Base-by-base conservation (phyloP, 53 echinoderm and acorn worm species). In the Mesocentrotus franciscanus region DNA sequence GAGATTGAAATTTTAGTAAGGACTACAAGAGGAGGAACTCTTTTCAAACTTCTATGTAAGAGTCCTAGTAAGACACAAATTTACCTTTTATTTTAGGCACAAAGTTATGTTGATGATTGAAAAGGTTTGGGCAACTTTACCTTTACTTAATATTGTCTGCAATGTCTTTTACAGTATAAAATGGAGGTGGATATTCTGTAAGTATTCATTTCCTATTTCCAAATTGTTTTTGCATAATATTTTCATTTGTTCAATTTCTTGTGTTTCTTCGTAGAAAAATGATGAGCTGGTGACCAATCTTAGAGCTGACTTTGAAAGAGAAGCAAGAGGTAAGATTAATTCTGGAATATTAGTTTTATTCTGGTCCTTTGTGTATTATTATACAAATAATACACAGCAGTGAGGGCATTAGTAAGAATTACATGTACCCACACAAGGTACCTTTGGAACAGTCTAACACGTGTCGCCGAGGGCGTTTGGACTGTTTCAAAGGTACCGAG, bases 221-320 rank as follows among this genome's bases (percentile, higher is more conserved):
- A 26, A 4, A 34, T 32, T 78, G 6, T 9, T 78, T 33, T 32
- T 4, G 14, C 14, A 16, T 35, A 78, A 15, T 78, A 78, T 33
- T 33, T 16, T 64, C 64, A 42, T 8, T 42, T 81, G 29, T 36
- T 81, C 20, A 39, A 81, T 81, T 0, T 42, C 18, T 64, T 42
- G 81, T 92, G 10, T 92, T 62, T 87, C 70, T 22, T 55, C 71
- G 13, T 91, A 98, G 98, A 99, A 98, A 97, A 97, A 97, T 95
- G 99, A 99, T 96, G 99, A 99, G 87, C 90, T 96, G 26, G 97
- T 98, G 22, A 97, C 99, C 35, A 96, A 97, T 61, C 92, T 99
- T 56, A 96, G 99, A 57, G 85, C 97, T 61, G 99, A 99, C 32
- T 99, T 98, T 97, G 99, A 99, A 95, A 95, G 99, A 92, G 99